These are phyloP conservation scores for Magallana ariakensis DNA, from an alignment of 1,140 invertebrate genomes.

Conservation along the genomic window DNA sequence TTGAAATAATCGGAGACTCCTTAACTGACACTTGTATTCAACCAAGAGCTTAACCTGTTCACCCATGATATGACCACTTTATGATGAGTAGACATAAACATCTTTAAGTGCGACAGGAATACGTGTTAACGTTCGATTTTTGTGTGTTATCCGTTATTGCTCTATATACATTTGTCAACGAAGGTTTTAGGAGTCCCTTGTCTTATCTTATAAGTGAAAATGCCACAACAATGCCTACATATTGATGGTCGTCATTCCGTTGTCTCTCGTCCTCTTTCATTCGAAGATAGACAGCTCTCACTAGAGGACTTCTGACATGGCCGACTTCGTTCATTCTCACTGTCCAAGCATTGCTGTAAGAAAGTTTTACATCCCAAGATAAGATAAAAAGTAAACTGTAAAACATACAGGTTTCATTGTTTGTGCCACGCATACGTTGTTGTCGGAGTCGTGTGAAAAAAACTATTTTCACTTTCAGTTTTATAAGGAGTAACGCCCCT, in stretches of 20 bases:
- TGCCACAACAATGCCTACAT: slow-evolving; percentile 42
- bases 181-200: no score
- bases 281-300: slow-evolving; percentile 86
- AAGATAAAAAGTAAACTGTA: background rate
- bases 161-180: no score
- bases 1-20: no score
- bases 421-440: background rate
- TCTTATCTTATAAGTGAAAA: no score
- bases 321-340: slow-evolving; percentile 6
- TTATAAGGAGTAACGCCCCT: background rate
- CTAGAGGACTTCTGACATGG: slow-evolving; percentile 82
- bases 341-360: background rate
- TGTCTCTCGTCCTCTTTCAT: slow-evolving; percentile 84
- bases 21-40: no score
- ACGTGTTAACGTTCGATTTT: no score
- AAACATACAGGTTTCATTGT: background rate
- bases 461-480: background rate
- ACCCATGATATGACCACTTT: no score
- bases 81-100: no score
- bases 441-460: background rate
- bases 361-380: background rate
- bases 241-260: slow-evolving; percentile 52
- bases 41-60: no score
- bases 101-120: no score
- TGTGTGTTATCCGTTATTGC: no score